phyloP scores from a whole-genome alignment of 2,888 invertebrate genomes.

The Zele albiditarsus region DNA sequence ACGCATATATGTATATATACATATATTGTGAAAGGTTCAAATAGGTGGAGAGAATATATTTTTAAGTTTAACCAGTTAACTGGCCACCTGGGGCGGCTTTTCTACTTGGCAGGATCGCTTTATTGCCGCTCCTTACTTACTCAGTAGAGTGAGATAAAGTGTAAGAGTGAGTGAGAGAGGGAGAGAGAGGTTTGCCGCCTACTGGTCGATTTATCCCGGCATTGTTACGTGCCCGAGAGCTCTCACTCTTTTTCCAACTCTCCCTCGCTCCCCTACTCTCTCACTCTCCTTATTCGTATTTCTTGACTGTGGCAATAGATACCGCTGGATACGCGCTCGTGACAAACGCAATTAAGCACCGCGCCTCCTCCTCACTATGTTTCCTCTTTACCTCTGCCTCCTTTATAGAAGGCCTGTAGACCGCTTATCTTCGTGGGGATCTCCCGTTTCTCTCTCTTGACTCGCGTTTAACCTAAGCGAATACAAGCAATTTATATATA shows the following conservation, averaged over 20 bases:
- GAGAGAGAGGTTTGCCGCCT: conserved; percentile 22
- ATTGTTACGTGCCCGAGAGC: conserved; percentile 28
- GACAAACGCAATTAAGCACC: conserved; percentile 43
- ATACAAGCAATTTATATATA: conserved; percentile 29
- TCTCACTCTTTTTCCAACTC: neutral
- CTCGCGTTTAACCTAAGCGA: conserved; percentile 30
- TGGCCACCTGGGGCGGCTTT: conserved; percentile 59
- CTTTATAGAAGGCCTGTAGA: conserved; percentile 21
- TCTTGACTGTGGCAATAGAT: conserved; percentile 31
- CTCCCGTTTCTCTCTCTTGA: conserved; percentile 32
- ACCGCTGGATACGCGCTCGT: conserved; percentile 35
- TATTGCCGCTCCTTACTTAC: conserved; percentile 47
- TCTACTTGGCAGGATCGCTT: conserved; percentile 57
- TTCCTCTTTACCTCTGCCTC: conserved; percentile 42
- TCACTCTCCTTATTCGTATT: neutral
- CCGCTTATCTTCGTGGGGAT: conserved; percentile 39
- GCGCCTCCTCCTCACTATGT: conserved; percentile 29
- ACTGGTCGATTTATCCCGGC: conserved; percentile 39
- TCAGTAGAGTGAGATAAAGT: conserved; percentile 4
- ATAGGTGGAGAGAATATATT: conserved; percentile 52
- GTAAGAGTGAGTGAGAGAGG: conserved; percentile 1
- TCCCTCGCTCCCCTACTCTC: conserved; percentile 16
- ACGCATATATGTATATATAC: neutral
- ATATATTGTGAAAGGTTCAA: conserved; percentile 3
- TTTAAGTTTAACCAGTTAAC: conserved; percentile 60